Base-by-base conservation (phyloP, 1,140 invertebrate species). In the Gryllus bimaculatus region DNA sequence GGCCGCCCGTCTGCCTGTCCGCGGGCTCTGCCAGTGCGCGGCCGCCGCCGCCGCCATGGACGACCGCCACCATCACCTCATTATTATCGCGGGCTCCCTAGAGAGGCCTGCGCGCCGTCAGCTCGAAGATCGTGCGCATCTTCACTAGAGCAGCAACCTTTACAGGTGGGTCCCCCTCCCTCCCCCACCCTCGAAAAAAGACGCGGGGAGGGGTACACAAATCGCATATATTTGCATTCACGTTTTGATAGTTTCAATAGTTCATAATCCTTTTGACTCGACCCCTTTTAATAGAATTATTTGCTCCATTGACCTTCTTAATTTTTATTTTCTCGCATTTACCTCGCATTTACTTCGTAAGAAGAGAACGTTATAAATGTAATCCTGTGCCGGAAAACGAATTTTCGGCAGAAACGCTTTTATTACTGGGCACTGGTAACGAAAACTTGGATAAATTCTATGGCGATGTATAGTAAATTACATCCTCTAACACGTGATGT, bases 121-220 rank as follows among this genome's bases (percentile, higher is more conserved):
- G 96, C 86, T 98, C 97, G 0, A 99, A 98, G 89, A 98, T 99
- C 83, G 97, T 99, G 20, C 90, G 98, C 80, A 99, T 99, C 83
- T 99, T 99, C 85, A 99, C 97, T 18, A 98, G n/a, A n/a, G 96
- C 84, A 99, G 97, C 0, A n/a, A 99, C 98, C 0, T 99, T 99
- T 84, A 99, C 98, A 85, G 97, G 96, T 98, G 89, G 88, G 66
- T 3, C 13, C n/a, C 3, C n/a, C n/a, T n/a, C n/a, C n/a, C n/a
- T n/a, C 66, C 66, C 66, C 6, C 26, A 1, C 1, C 26, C 26
- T 2, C 26, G 26, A 1, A 39, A 1, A 39, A 5, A 39, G 26
- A 39, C 26, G 26, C 5, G 26, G 26, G 26, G 26, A 39, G 5
- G 26, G 1, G 54, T 66, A 66, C 54, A 66, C 7, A 66, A 18